Conservation (phyloP, 2,888 invertebrate genomes). For the Cataglyphis rosenhaueri region DNA sequence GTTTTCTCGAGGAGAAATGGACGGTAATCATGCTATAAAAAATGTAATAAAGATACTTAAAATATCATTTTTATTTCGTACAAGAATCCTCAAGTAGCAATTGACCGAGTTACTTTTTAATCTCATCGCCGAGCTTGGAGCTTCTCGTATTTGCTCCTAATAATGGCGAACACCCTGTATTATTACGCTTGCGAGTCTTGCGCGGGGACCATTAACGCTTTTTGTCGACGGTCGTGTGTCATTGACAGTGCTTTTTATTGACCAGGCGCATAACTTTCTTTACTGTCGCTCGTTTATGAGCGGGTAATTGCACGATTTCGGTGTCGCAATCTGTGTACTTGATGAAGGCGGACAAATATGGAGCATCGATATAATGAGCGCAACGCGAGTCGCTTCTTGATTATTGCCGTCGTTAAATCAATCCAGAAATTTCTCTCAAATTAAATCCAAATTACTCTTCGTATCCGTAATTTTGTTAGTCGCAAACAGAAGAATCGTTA, state of each 20-base stretch:
- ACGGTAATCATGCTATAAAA: slow-evolving; percentile 13
- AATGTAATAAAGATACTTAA: slow-evolving; percentile 40
- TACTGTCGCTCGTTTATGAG: slow-evolving; percentile 78
- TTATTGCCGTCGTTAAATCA: slow-evolving; percentile 46
- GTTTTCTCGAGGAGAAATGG: slow-evolving; percentile 16
- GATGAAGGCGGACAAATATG: slow-evolving; percentile 58
- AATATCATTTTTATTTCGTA: slow-evolving; percentile 41
- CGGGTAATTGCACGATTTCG: slow-evolving; percentile 81
- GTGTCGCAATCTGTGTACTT: slow-evolving; percentile 57
- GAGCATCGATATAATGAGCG: slow-evolving; percentile 63
- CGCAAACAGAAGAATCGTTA: slow-evolving; percentile 4
- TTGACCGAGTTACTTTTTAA: slow-evolving; percentile 52
- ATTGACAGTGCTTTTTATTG: slow-evolving; percentile 77
- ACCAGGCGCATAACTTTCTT: slow-evolving; percentile 74
- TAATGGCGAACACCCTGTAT: slow-evolving; percentile 55
- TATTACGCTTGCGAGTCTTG: slow-evolving; percentile 64
- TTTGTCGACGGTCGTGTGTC: slow-evolving; percentile 74
- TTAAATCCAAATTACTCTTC: slow-evolving; percentile 33
- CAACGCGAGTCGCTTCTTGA: slow-evolving; percentile 51
- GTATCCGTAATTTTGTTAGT: slow-evolving; percentile 25
- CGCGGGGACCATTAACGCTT: slow-evolving; percentile 70
- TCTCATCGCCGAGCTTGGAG: slow-evolving; percentile 6
- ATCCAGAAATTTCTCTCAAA: slow-evolving; percentile 34
- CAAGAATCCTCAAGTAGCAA: slow-evolving; percentile 34
- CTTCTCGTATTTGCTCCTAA: slow-evolving; percentile 8